These are phyloP conservation scores for Microcebus lehilahytsara DNA, from an alignment of 2,113 vertebrate genomes.

Conservation along the genomic window DNA sequence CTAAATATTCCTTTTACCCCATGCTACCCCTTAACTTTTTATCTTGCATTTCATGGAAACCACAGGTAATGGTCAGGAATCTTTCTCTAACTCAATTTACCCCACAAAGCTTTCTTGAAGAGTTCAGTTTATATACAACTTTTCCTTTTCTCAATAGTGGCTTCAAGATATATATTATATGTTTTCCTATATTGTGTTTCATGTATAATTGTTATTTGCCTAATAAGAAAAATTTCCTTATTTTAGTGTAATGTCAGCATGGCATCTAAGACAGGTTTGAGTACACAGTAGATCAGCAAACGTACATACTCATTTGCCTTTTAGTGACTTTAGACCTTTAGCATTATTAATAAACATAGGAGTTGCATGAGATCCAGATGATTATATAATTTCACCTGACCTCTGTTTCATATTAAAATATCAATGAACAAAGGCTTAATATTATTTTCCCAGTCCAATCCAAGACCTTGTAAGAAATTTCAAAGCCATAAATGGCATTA, in stretches of 20 bases:
- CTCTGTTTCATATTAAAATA: background rate
- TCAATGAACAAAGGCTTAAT: background rate
- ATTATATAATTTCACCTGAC: background rate
- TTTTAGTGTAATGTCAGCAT: background rate
- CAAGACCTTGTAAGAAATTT: background rate
- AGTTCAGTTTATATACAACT: background rate
- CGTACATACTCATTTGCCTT: background rate
- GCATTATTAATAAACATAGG: background rate
- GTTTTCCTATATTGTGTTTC: background rate
- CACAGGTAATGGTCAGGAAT: background rate
- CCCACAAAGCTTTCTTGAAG: background rate
- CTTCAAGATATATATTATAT: background rate
- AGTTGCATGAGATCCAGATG: background rate
- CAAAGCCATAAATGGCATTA: background rate
- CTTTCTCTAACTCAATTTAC: background rate
- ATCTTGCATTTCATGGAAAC: background rate
- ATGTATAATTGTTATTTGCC: background rate
- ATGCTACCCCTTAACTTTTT: background rate
- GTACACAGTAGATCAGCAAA: background rate
- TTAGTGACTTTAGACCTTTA: background rate
- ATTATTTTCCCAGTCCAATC: background rate
- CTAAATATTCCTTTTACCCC: background rate
- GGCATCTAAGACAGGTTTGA: background rate
- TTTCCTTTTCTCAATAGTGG: background rate
- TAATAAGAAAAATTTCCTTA: background rate